Percentiles rank a stretch among this genome's conserved stretches.
These are phyloP conservation scores for Lanius collurio DNA, from an alignment of 2,113 vertebrate species.

Conservation along the genomic window DNA sequence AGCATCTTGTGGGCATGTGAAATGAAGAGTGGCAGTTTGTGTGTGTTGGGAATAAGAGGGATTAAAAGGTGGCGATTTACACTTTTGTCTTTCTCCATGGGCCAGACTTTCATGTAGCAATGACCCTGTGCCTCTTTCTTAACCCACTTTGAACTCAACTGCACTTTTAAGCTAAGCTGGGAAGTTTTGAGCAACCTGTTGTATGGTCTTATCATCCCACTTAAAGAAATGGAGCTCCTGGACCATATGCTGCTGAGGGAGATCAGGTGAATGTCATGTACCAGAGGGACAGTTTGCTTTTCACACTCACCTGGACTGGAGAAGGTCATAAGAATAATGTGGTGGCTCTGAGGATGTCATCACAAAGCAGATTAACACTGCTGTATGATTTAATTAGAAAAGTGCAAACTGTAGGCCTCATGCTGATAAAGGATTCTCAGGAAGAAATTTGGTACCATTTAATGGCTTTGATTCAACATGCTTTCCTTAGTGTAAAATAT, in stretches of 20 bases:
- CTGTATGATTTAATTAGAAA: background rate
- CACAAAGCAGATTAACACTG: background rate
- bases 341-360: background rate
- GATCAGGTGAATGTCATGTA: background rate
- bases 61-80: background rate
- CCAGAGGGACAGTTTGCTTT: background rate
- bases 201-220: fast-evolving
- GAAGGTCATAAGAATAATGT: background rate
- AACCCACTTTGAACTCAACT: background rate
- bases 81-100: background rate
- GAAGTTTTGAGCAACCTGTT: background rate
- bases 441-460: background rate
- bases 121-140: background rate
- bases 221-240: background rate
- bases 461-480: background rate
- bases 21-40: background rate
- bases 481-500: background rate
- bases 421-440: background rate
- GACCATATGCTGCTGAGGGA: background rate
- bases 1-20: background rate
- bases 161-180: background rate
- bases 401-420: background rate
- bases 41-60: background rate
- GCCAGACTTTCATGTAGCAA: background rate
- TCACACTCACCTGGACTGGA: background rate